Evolutionary conservation across 2,888 invertebrate genomes (phyloP).

Genomic region (Drosophila tripunctata): DNA sequence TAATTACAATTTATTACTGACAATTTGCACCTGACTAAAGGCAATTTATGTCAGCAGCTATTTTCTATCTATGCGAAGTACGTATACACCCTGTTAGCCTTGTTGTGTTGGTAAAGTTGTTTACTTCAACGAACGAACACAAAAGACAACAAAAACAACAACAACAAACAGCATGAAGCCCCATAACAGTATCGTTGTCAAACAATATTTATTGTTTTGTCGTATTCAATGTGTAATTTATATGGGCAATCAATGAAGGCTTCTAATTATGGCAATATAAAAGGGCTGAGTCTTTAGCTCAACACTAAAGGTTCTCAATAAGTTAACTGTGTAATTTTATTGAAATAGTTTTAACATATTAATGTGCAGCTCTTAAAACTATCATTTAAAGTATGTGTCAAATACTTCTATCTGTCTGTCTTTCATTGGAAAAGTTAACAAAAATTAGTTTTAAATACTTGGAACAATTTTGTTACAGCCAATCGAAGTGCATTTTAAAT

Average conservation of each 20-base stretch:
- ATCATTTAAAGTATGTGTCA: neutral
- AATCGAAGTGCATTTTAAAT: conserved; percentile 43
- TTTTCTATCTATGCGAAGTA: conserved; percentile 41
- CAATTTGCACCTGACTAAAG: conserved; percentile 72
- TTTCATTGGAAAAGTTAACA: conserved; percentile 6
- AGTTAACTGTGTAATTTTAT: too few species aligned
- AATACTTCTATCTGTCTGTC: conserved; percentile 2
- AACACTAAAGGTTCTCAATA: too few species aligned
- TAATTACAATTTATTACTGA: conserved; percentile 75
- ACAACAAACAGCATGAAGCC: too few species aligned
- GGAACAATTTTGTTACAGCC: conserved; percentile 54
- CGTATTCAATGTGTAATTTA: conserved; percentile 36
- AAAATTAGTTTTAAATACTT: conserved; percentile 55
- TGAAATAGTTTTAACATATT: neutral
- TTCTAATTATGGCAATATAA: conserved; percentile 15
- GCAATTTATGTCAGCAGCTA: conserved; percentile 69
- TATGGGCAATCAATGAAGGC: conserved; percentile 20
- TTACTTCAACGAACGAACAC: conserved; percentile 44
- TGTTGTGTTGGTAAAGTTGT: conserved; percentile 49
- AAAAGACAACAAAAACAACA: conserved; percentile 13
- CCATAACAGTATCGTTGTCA: conserved; percentile 51
- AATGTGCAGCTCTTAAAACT: too few species aligned
- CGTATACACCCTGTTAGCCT: neutral
- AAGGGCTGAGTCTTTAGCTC: neutral
- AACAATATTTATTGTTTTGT: conserved; percentile 59